phyloP scores from a whole-genome alignment of 2,888 invertebrate species.

The Hanleya hanleyi region DNA sequence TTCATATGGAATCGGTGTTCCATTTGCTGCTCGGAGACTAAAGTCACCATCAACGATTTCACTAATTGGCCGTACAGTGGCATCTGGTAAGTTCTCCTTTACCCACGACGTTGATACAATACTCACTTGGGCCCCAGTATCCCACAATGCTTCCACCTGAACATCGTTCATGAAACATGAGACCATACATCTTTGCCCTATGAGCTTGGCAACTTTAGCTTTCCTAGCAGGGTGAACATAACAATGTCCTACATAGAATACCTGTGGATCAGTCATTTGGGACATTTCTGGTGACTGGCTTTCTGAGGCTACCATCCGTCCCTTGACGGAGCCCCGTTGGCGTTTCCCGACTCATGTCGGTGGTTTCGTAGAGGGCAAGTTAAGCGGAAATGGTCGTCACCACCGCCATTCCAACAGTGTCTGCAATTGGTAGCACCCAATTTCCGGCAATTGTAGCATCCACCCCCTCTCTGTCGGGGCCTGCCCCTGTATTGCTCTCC shows the following conservation, averaged over 20 bases:
- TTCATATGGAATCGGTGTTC: background rate
- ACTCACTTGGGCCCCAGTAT: slow-evolving; percentile 1
- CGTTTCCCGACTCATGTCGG: no score
- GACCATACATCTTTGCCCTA: background rate
- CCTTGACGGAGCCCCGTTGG: no score
- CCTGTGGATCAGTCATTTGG: background rate
- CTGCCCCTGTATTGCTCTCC: no score
- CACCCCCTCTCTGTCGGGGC: no score
- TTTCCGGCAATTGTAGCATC: background rate
- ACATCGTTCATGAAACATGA: background rate
- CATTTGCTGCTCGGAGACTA: background rate
- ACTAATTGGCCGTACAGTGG: background rate
- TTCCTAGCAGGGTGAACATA: background rate
- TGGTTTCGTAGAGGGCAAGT: background rate
- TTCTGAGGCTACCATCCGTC: background rate
- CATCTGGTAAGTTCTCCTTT: background rate
- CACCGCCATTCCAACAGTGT: background rate
- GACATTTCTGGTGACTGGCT: background rate
- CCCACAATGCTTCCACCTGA: background rate
- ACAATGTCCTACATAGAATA: background rate
- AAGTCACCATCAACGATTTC: background rate
- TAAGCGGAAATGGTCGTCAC: background rate
- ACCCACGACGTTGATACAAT: background rate
- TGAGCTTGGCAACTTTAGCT: background rate
- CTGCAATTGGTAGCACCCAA: background rate